phyloP scores from a whole-genome alignment of 2,888 invertebrate species.

The Xanthostigma xanthostigma region DNA sequence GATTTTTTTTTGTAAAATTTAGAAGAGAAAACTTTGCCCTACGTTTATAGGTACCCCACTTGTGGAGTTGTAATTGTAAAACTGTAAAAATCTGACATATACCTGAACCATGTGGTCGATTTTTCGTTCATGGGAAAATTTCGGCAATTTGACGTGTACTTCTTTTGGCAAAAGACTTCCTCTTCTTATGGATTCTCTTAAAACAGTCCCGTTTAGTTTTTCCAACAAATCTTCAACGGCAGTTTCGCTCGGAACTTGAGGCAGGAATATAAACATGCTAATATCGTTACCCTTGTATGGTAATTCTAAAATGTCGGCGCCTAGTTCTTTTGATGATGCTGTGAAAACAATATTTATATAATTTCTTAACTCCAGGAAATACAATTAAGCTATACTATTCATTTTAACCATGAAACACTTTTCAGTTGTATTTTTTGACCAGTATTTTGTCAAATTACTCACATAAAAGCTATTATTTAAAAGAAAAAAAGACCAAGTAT shows the following conservation, averaged over 20 bases:
- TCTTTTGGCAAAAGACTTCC: constrained; percentile 52
- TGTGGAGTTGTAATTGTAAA: too few relatives aligned
- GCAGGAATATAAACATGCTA: constrained; percentile 72
- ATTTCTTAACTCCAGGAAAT: too few relatives aligned
- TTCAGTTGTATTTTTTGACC: too few relatives aligned
- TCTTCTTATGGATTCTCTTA: constrained; percentile 47
- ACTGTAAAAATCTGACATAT: constrained; percentile 21
- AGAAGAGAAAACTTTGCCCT: too few relatives aligned
- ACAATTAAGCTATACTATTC: too few relatives aligned
- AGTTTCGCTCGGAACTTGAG: constrained; percentile 48
- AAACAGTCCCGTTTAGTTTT: constrained; percentile 49
- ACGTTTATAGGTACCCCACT: too few relatives aligned
- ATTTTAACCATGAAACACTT: too few relatives aligned
- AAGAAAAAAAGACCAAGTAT: too few relatives aligned
- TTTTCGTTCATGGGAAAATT: constrained; percentile 62
- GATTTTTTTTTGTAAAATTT: too few relatives aligned
- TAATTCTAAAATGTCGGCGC: constrained; percentile 68
- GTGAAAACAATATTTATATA: constrained; percentile 19
- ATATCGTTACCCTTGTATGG: constrained; percentile 73
- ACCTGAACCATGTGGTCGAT: constrained; percentile 46
- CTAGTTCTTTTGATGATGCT: constrained; percentile 63
- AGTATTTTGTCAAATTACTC: too few relatives aligned
- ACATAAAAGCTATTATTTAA: too few relatives aligned
- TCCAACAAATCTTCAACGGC: constrained; percentile 53
- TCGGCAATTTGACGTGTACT: constrained; percentile 67